phyloP scores from a whole-genome alignment of 2,113 vertebrate species.

The Anseranas semipalmata region DNA sequence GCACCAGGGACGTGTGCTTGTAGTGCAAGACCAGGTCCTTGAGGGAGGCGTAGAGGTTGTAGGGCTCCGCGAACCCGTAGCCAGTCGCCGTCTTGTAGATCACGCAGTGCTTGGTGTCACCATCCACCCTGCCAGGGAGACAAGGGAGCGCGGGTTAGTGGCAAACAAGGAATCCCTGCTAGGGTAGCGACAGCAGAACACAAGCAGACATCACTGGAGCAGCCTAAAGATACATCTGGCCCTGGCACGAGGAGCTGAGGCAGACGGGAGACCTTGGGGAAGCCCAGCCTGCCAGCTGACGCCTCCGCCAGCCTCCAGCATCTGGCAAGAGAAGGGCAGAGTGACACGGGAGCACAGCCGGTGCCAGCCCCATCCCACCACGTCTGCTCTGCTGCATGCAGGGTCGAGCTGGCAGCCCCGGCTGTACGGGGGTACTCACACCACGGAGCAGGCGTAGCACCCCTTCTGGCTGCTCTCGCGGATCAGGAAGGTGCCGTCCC shows the following conservation, averaged over 20 bases:
- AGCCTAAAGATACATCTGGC: not conserved
- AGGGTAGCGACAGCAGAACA: not conserved
- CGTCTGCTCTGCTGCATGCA: not conserved
- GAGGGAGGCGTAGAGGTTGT: conserved; percentile 91
- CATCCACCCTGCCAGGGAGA: conserved; percentile 81
- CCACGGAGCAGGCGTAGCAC: conserved; percentile 84
- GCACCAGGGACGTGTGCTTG: conserved; percentile 91
- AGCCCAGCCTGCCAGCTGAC: not conserved
- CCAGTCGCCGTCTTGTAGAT: conserved; percentile 90
- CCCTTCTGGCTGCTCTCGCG: conserved; percentile 85
- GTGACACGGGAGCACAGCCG: accelerated
- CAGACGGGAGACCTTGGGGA: not conserved
- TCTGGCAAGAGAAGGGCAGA: not conserved
- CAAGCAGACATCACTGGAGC: not conserved
- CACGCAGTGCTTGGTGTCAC: conserved; percentile 90
- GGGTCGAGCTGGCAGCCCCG: too few relatives aligned
- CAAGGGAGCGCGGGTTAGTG: not conserved
- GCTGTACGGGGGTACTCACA: conserved; percentile 71
- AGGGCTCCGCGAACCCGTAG: conserved; percentile 91
- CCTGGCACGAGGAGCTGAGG: not conserved
- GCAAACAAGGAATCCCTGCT: accelerated
- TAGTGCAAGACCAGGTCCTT: conserved; percentile 94
- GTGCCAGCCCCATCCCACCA: accelerated
- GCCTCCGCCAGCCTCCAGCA: not conserved
- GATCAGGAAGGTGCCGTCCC: conserved; percentile 84